phyloP scores from a whole-genome alignment of 2,888 invertebrate genomes.

The Sycophila texana region DNA sequence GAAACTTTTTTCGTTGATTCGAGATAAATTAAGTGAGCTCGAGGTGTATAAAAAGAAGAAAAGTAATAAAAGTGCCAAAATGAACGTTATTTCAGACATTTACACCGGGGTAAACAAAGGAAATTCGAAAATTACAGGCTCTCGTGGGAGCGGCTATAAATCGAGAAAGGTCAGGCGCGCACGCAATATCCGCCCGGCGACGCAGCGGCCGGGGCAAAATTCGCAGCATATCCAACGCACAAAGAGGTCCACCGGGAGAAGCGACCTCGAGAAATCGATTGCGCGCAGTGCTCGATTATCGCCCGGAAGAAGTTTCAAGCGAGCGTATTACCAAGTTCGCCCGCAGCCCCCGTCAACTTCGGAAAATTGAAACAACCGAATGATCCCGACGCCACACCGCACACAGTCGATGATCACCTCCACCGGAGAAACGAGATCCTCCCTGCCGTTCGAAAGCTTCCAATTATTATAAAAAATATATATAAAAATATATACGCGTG shows the following conservation, averaged over 20 bases:
- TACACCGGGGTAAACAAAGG: constrained; percentile 7
- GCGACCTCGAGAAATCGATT: constrained; percentile 32
- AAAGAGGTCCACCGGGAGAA: constrained; percentile 40
- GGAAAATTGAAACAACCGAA: constrained; percentile 43
- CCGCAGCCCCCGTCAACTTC: constrained; percentile 1
- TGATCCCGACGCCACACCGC: background rate
- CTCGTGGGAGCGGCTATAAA: constrained; percentile 21
- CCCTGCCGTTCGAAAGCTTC: no score
- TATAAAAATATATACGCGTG: background rate
- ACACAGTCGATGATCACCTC: no score
- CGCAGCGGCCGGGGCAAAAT: background rate
- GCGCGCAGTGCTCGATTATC: constrained; percentile 38
- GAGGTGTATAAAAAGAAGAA: no score
- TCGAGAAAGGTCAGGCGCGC: background rate
- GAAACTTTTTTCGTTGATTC: no score
- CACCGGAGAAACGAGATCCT: no score
- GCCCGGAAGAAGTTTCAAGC: constrained; percentile 23
- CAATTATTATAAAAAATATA: no score
- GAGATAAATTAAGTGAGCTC: no score
- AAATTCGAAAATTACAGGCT: constrained; percentile 26
- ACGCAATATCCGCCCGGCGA: background rate
- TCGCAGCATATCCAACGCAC: background rate
- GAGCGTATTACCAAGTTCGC: constrained; percentile 24
- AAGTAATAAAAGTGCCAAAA: no score
- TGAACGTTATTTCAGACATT: background rate